Conservation (phyloP, 2,888 invertebrate species). For the Sinodicranocentrus sp. region DNA sequence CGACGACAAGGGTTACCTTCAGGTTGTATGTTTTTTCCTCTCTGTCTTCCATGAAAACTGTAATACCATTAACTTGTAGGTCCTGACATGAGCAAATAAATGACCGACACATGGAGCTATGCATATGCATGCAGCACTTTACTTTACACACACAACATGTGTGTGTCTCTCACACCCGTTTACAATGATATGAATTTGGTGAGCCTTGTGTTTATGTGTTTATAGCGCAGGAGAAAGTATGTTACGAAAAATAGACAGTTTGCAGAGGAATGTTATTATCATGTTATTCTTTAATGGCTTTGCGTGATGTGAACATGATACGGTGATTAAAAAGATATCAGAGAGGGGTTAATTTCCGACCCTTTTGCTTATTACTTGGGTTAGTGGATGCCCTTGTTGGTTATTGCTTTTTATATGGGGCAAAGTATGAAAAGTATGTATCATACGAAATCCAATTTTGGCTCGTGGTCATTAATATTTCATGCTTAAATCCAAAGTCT, state of each 20-base stretch:
- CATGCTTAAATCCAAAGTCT: no score
- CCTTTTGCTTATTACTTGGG: conserved; percentile 9
- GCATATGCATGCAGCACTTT: conserved; percentile 5
- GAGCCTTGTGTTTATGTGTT: not conserved
- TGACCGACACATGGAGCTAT: conserved; percentile 18
- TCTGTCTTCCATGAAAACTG: not conserved
- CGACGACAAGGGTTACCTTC: conserved; percentile 14
- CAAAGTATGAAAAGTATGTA: no score
- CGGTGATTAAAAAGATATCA: conserved; percentile 48
- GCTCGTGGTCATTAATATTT: no score
- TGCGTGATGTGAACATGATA: conserved; percentile 39
- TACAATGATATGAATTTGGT: no score
- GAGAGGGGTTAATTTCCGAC: conserved; percentile 44
- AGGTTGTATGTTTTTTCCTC: conserved; percentile 8
- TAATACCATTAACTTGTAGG: no score
- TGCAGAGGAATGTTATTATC: conserved; percentile 13
- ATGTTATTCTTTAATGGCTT: conserved; percentile 38
- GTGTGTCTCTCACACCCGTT: not conserved
- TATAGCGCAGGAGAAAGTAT: conserved; percentile 5
- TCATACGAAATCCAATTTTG: no score
- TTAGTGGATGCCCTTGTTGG: no score
- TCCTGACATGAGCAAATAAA: conserved; percentile 28
- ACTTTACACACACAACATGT: not conserved
- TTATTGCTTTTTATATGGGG: no score
- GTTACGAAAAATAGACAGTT: not conserved